Evolutionary conservation across 2,888 invertebrate genomes (phyloP), one percentile per base, ranked within the genome.

Genomic region (Buathra laborator): DNA sequence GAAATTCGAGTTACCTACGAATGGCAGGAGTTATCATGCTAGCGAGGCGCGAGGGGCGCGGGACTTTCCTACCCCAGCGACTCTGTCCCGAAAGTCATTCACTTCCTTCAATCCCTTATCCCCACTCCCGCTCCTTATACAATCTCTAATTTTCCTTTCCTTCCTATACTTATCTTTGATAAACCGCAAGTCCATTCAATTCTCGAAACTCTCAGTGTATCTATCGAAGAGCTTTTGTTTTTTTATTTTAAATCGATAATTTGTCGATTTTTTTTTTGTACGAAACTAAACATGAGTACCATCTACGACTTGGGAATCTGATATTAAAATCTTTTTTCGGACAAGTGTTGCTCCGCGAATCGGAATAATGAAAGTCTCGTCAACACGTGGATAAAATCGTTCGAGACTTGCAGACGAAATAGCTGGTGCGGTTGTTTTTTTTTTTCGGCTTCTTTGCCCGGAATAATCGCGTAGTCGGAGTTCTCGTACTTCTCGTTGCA

Each of bases 71-170:
- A 66, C 44, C 77, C 66, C 59, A 77, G 77, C 67, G 66, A 68
- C 72, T 16, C 46, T 70, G 75, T 82, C 75, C 77, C 81, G 70
- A 67, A 46, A 64, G 46, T 74, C 74, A 59, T 59, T 72, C 72
- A 72, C 72, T 9, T 32, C 51, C 24, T 24, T 71, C 53, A 32
- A 14, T 24, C n/a, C 59, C 72, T 59, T 72, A 72, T 72, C 72
- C 7, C 24, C 4, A 1, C 43, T 16, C 6, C 66, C 46, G 29
- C 32, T 32, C 76, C 43, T 12, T 51, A 4, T 71, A 10, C 53
- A 12, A 56, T n/a, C 71, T 56, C 12, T 51, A 19, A 19, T 12
- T 44, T 19, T 1, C 10, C 3, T 19, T 19, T 44, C 12, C 19
- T 44, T 43, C 46, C 59, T 7, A 19, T 16, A n/a, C 19, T 24